Base-by-base conservation (phyloP, 2,113 vertebrate genomes). In the Neogobius melanostomus region DNA sequence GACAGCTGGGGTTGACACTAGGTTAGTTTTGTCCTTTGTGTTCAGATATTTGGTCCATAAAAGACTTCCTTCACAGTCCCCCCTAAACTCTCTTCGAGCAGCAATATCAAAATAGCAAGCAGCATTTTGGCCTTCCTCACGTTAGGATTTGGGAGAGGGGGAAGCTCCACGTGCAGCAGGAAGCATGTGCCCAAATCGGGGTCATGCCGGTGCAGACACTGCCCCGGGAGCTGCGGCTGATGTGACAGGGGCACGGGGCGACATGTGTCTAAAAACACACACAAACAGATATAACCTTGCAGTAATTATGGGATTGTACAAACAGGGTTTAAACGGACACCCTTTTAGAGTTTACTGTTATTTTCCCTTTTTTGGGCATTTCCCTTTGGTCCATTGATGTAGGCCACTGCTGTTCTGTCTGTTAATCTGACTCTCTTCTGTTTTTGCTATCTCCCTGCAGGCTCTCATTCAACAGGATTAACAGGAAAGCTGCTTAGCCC, bases 401-500 rank as follows among this genome's bases (percentile, higher is more conserved):
- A 59, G 82, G 75, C 36, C 70, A 8, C 6, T 57, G 68, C 28
- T 81, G 68, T 83, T 74, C 74, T 68, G 21, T 46, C 59, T 70
- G 67, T 44, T 84, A 82, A 86, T 84, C 77, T 53, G 61, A 43
- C 43, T 71, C 49, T 12, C 15, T 66, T 57, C 8, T 15, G 21
- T 57, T 66, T 63, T 57, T 2, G 0, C 59, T 61, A 61, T 75
- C 69, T 80, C 76, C 74, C 79, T 1, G 4, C 60, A 71, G 49
- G 56, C 76, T 47, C 63, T 36, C 10, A 64, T 83, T 83, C 67
- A 81, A 80, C 65, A 65, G 88, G 87, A 89, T 88, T 90, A 79
- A 60, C 54, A 52, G 61, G 68, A 88, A 90, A 90, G 86, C 85
- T 0, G 87, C 85, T 91, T 89, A 91, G 81, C 87, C 75, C 28